Base-by-base conservation (phyloP, 37 sponge, comb jelly and placozoan species). In the Agelas oroides region DNA sequence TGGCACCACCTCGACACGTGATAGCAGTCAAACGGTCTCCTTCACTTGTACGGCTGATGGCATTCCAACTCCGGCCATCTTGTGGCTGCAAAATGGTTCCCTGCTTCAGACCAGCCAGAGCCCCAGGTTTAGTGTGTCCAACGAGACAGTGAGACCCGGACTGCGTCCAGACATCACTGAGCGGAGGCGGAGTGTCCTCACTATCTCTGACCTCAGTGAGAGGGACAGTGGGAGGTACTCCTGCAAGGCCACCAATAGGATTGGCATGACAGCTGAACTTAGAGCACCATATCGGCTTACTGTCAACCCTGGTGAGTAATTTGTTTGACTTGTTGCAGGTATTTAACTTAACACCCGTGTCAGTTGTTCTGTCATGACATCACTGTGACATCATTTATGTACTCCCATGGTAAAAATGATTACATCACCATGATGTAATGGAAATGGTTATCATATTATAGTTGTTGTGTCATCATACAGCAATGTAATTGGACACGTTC, bases 11-110 rank as follows among this genome's bases (percentile, higher is more conserved):
- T 19, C 14, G 14, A 54, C 77, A 2, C 2, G 23, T 1, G 1
- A 56, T 11, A n/a, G 32, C 62, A 65, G 87, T 27, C 55, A 64
- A n/a, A 59, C 8, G 27, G 57, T 53, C 1, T 36, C 73, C 33
- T 72, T 87, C 62, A 71, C 34, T 0, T 87, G 87, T 32, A 39
- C 53, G 3, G 87, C 80, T 25, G 73, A 73, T 28, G 87, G 87
- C 12, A 28, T 78, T 17, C 79, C 79, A 1, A 78, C 63, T 23
- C 86, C 86, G 0, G 34, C 66, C 5, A 86, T 86, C 18, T 21
- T 24, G 27, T 86, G 86, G 86, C 77, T 77, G 20, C 58, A 70
- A n/a, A 53, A 77, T 58, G 78, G 41, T 5, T 20, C n/a, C 2
- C 33, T 67, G 17, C 34, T 66, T 23, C 11, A 19, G 18, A 35